Conservation (phyloP, 1,140 invertebrate species). For the Steinernema feltiae region DNA sequence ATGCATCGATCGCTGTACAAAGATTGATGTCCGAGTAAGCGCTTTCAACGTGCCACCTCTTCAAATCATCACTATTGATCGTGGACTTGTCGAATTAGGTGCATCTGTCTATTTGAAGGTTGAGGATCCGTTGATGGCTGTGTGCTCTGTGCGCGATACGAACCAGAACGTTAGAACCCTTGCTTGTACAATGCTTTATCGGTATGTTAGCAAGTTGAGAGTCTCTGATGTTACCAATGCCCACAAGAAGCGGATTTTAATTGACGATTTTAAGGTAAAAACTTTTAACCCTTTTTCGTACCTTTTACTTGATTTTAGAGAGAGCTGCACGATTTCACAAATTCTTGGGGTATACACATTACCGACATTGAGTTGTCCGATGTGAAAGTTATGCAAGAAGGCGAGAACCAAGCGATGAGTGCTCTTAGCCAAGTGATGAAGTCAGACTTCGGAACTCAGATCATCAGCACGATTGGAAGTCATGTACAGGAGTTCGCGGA, state of each 20-base stretch:
- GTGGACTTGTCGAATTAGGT: conserved; percentile 39
- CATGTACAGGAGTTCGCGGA: conserved; percentile 29
- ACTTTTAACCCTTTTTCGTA: not conserved
- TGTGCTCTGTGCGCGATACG: conserved; percentile 33
- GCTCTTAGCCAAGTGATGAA: conserved; percentile 29
- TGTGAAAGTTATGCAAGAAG: conserved; percentile 38
- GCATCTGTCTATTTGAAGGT: conserved; percentile 36
- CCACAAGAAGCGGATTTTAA: conserved; percentile 33
- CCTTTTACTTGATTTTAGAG: conserved; percentile 23
- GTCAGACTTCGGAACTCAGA: conserved; percentile 26
- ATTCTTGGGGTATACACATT: conserved; percentile 37
- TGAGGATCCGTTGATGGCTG: conserved; percentile 30
- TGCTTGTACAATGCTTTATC: conserved; percentile 36
- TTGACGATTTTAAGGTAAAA: conserved; percentile 36
- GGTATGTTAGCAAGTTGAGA: conserved; percentile 37
- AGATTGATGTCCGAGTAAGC: conserved; percentile 7
- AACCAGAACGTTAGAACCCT: conserved; percentile 34
- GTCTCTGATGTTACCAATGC: conserved; percentile 32
- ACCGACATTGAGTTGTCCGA: conserved; percentile 38
- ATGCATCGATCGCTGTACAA: conserved; percentile 25
- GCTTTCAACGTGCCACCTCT: conserved; percentile 42
- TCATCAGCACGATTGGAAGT: conserved; percentile 5
- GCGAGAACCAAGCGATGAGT: conserved; percentile 37
- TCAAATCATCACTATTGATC: conserved; percentile 33
- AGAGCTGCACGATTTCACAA: conserved; percentile 33